These are phyloP conservation scores for Anguilla obscura DNA, from an alignment of 2,797 vertebrate species.

Conservation along the genomic window DNA sequence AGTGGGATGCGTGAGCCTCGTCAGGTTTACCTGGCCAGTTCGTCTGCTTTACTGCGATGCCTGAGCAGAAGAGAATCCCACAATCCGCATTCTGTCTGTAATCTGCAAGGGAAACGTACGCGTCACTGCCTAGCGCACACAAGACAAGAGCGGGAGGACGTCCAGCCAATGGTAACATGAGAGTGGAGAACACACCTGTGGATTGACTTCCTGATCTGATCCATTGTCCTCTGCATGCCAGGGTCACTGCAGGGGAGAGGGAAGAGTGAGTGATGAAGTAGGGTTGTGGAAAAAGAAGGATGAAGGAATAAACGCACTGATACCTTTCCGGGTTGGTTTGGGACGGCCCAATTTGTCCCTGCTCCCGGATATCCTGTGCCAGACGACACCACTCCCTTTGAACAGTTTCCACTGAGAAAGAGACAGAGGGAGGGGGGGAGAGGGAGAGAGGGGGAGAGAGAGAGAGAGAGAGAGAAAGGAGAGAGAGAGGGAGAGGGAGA, in stretches of 20 bases:
- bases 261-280: slow-evolving; percentile 29
- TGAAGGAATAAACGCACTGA: background rate
- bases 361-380: slow-evolving; percentile 51
- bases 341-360: slow-evolving; percentile 38
- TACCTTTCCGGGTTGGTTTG: slow-evolving; percentile 57
- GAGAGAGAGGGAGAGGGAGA: background rate
- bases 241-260: slow-evolving; percentile 53
- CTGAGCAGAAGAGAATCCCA: slow-evolving; percentile 73
- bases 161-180: background rate
- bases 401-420: slow-evolving; percentile 62
- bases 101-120: slow-evolving; percentile 57
- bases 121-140: background rate
- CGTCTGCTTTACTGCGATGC: slow-evolving; percentile 67
- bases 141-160: background rate
- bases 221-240: slow-evolving; percentile 52
- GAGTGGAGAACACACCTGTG: slow-evolving; percentile 55
- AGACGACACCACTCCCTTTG: slow-evolving; percentile 60
- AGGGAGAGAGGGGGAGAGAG: background rate
- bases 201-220: slow-evolving; percentile 59
- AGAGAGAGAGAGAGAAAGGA: too few relatives aligned
- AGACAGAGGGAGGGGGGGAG: background rate
- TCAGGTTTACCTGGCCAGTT: slow-evolving; percentile 65
- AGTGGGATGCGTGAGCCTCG: background rate
- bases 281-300: background rate
- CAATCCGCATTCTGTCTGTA: slow-evolving; percentile 69